Base-by-base conservation (phyloP, 2,797 vertebrate genomes). In the Galagoides demidoff region DNA sequence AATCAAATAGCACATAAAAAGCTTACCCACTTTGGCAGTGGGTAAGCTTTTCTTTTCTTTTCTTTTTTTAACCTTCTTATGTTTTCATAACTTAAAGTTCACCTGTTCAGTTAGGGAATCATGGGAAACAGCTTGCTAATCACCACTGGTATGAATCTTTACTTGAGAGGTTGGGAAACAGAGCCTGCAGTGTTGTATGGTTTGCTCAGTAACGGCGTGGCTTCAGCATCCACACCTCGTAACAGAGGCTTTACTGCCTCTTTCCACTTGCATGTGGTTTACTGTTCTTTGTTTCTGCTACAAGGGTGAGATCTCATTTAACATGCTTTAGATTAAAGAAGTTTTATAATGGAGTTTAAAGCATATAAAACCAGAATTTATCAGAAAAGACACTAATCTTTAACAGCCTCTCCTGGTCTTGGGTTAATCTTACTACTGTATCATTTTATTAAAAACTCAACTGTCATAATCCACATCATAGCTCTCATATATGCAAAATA, bases 261-360 rank as follows among this genome's bases (percentile, higher is more conserved):
- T 92, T 92, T 90, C 64, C 59, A 59, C 17, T 71, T 63, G 20
- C 22, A 34, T 84, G 19, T 85, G 85, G 55, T 59, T 85, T 78
- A 81, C 66, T 90, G 43, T 85, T 89, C 92, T 94, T 96, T 84
- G 66, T 95, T 97, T 91, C 73, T 74, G 3, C 10, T 11, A 49
- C 45, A 63, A 81, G n/a, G 59, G 13, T 85, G 20, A 81, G 49
- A 77, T 79, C 43, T 92, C 64, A 64, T 82, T 85, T 90, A 90
- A 70, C 29, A 29, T 73, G 81, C 52, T 95, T 95, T 82, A 91
- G 84, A 68, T 76, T 79, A 82, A 79, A 89, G 74, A 73, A 57
- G 57, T 91, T 81, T 86, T 83, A 25, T 59, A 68, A 43, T 73
- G 43, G 55, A 90, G 20, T 63, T 83, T 71, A 89, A 90, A 91